Conservation (phyloP, 1,140 invertebrate genomes). For the Ptiloglossa arizonensis region DNA sequence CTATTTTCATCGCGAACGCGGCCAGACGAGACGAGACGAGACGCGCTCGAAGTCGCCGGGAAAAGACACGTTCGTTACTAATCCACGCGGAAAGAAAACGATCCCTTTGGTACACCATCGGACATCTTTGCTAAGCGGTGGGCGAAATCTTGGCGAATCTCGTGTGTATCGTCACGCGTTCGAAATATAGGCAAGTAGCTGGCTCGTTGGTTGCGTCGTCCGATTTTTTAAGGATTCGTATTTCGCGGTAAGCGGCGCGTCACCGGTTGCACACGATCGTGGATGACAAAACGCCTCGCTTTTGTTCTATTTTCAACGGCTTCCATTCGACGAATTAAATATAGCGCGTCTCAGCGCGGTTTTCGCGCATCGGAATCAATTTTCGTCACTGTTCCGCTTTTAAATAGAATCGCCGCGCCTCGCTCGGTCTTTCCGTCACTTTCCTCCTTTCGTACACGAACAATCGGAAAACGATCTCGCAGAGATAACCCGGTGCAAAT, state of each 20-base stretch:
- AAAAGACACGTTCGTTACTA: too few species aligned
- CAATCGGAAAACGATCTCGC: slow-evolving; percentile 25
- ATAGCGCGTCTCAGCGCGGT: slow-evolving; percentile 4
- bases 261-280: slow-evolving; percentile 31
- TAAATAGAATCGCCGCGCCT: slow-evolving; percentile 1
- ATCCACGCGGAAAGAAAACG: too few species aligned
- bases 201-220: too few species aligned
- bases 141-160: too few species aligned
- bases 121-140: too few species aligned
- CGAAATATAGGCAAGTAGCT: too few species aligned
- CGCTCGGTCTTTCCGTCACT: not conserved
- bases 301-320: slow-evolving; percentile 39
- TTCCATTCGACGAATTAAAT: slow-evolving; percentile 39
- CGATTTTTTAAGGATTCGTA: slow-evolving; percentile 16
- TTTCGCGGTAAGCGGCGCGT: not conserved
- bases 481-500: not conserved
- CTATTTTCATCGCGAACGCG: slow-evolving; percentile 18
- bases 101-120: too few species aligned
- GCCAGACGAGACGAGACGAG: not conserved
- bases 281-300: slow-evolving; percentile 28
- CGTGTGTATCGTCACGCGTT: too few species aligned
- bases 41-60: not conserved
- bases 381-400: slow-evolving; percentile 29
- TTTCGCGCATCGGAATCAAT: slow-evolving; percentile 40
- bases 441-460: not conserved